Conservation (phyloP, 2,113 vertebrate species). For the Pogonocichla stellata region DNA sequence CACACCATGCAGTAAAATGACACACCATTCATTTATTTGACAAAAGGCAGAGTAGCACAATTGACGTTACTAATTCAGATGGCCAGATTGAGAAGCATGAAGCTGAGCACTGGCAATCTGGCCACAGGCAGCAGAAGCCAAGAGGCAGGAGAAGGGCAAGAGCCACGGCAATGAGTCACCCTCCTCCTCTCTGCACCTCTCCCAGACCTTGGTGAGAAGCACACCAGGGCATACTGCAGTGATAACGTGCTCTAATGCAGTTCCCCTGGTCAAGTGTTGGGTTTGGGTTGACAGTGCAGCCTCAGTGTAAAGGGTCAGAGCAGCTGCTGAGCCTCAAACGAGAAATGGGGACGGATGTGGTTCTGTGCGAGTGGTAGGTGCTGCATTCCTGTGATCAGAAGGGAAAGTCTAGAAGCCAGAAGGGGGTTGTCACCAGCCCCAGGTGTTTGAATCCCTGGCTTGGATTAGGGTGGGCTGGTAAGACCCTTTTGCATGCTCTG, state of each 20-base stretch:
- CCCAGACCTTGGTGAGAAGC: neutral
- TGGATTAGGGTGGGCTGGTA: neutral
- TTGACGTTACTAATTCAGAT: fast-evolving
- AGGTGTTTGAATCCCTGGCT: neutral
- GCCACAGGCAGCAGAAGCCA: neutral
- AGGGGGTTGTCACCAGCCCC: neutral
- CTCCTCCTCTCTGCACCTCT: fast-evolving
- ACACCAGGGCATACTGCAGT: fast-evolving
- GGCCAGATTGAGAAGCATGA: neutral
- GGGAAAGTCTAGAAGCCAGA: neutral
- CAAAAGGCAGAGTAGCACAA: neutral
- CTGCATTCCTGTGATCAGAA: fast-evolving
- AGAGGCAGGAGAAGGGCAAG: neutral
- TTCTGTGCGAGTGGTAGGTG: neutral
- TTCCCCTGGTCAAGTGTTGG: neutral
- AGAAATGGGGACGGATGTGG: neutral
- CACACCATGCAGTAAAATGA: neutral
- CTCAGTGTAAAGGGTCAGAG: neutral
- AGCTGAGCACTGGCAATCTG: neutral
- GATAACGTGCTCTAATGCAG: neutral
- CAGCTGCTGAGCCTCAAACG: neutral
- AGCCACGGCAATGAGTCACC: neutral
- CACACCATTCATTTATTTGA: neutral
- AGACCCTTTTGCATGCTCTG: neutral
- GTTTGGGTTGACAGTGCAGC: neutral